Percentiles rank a stretch among this genome's conserved stretches.
Conservation (phyloP, 1,140 invertebrate genomes). For the Aphelenchoides fujianensis region DNA sequence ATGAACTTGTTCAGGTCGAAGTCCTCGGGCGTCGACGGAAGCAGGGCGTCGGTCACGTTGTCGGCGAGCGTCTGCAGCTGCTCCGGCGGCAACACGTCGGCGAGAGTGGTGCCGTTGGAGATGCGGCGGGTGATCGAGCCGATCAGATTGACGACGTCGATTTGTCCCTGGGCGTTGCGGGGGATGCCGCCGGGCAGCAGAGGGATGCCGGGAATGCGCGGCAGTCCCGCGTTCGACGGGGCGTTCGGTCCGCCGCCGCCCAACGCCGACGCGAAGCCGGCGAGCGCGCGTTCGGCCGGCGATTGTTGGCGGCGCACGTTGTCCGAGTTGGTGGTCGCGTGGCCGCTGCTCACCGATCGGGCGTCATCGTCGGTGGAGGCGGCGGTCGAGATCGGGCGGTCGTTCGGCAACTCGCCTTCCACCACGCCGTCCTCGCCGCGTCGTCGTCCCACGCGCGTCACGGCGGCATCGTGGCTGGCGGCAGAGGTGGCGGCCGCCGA, state of each 20-base stretch:
- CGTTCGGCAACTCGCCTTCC: neutral
- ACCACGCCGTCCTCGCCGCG: neutral
- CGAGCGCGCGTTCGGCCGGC: conserved; percentile 54
- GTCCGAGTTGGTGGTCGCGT: neutral
- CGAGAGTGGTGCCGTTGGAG: conserved; percentile 62
- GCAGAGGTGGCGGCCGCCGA: conserved; percentile 25
- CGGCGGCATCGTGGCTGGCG: conserved; percentile 21
- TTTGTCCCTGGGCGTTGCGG: conserved; percentile 61
- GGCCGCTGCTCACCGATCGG: neutral
- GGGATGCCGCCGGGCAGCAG: conserved; percentile 61
- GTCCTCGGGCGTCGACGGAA: conserved; percentile 57
- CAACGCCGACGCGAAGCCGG: conserved; percentile 58
- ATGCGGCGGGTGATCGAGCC: conserved; percentile 60
- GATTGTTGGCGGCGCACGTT: conserved; percentile 53
- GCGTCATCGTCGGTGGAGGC: neutral
- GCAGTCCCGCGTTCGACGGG: conserved; percentile 58
- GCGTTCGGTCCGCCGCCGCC: conserved; percentile 56
- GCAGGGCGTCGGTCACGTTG: conserved; percentile 58
- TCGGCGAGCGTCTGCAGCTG: conserved; percentile 62
- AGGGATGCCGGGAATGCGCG: conserved; percentile 57
- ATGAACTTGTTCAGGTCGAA: conserved; percentile 62
- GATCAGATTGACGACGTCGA: conserved; percentile 61
- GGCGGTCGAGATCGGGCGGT: neutral
- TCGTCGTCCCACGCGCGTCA: neutral
- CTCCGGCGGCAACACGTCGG: conserved; percentile 61